phyloP scores from a whole-genome alignment of 2,113 vertebrate genomes.

The Sebastes schlegelii region DNA sequence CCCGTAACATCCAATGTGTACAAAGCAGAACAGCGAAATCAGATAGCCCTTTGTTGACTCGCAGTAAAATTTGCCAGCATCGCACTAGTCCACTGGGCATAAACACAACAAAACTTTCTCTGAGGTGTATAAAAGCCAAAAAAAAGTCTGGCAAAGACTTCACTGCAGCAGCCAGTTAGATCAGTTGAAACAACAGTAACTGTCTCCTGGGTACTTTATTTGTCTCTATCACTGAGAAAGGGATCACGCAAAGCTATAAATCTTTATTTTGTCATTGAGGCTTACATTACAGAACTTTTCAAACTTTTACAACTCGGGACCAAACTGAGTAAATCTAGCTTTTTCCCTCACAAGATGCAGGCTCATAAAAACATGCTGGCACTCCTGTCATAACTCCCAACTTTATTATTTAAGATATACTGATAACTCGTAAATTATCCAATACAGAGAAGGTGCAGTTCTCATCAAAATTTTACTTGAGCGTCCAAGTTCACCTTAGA shows the following conservation, averaged over 20 bases:
- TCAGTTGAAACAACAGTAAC: constrained; percentile 38
- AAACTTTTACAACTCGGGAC: constrained; percentile 3
- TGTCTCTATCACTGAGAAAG: constrained; percentile 24
- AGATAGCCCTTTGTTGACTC: constrained; percentile 19
- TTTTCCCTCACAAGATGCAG: not conserved
- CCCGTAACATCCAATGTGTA: constrained; percentile 3
- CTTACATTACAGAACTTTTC: constrained; percentile 2
- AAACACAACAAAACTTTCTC: constrained; percentile 21
- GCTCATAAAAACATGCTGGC: constrained; percentile 19
- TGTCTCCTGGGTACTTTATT: constrained; percentile 38
- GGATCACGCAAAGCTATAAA: constrained; percentile 33
- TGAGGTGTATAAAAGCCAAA: constrained; percentile 20
- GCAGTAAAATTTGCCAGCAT: not conserved
- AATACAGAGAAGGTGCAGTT: not conserved
- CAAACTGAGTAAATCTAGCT: constrained; percentile 2
- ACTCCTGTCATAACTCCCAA: not conserved
- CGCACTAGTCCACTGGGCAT: constrained; percentile 1
- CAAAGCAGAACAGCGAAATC: not conserved
- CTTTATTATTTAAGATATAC: not conserved
- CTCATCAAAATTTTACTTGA: not conserved
- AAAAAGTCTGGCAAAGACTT: constrained; percentile 12
- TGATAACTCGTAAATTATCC: constrained; percentile 10
- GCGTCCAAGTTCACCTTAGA: no score
- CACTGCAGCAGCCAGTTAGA: constrained; percentile 35
- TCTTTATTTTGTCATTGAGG: constrained; percentile 39